These are phyloP conservation scores for Periphyllus acericola DNA, from an alignment of 2,888 invertebrate species.

Conservation along the genomic window DNA sequence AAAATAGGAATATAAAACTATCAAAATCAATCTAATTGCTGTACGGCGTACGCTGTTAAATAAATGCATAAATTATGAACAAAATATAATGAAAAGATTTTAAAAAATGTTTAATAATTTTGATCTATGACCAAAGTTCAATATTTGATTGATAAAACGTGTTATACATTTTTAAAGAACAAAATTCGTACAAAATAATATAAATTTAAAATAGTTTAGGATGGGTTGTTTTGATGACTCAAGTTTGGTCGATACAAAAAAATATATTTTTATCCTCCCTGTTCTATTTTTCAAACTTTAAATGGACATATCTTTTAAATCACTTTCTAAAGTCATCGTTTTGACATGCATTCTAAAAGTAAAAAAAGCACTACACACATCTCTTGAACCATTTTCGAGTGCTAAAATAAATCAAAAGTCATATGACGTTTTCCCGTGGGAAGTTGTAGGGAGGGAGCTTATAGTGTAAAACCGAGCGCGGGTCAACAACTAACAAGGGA, in stretches of 20 bases:
- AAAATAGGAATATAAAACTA: no score
- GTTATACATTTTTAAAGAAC: no score
- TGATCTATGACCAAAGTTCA: no score
- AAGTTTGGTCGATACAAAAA: not conserved
- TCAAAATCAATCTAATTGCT: no score
- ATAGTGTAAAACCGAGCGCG: constrained; percentile 33
- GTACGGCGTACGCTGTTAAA: no score
- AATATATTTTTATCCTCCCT: not conserved
- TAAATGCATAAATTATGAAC: no score
- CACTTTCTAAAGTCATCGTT: constrained; percentile 33
- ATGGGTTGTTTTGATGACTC: not conserved
- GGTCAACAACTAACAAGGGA: constrained; percentile 55
- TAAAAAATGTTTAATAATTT: no score
- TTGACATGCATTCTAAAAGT: constrained; percentile 15
- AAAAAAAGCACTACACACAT: constrained; percentile 11
- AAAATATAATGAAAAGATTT: no score
- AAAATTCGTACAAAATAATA: no score
- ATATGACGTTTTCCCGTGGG: constrained; percentile 55
- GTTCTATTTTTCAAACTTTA: constrained; percentile 23
- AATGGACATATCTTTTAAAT: constrained; percentile 32
- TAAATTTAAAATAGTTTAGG: no score
- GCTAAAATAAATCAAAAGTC: constrained; percentile 59
- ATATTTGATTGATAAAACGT: no score
- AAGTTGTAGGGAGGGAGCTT: constrained; percentile 9
- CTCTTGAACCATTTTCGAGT: constrained; percentile 40